phyloP scores from a whole-genome alignment of 2,113 vertebrate genomes.

The Tragelaphus imberbis region DNA sequence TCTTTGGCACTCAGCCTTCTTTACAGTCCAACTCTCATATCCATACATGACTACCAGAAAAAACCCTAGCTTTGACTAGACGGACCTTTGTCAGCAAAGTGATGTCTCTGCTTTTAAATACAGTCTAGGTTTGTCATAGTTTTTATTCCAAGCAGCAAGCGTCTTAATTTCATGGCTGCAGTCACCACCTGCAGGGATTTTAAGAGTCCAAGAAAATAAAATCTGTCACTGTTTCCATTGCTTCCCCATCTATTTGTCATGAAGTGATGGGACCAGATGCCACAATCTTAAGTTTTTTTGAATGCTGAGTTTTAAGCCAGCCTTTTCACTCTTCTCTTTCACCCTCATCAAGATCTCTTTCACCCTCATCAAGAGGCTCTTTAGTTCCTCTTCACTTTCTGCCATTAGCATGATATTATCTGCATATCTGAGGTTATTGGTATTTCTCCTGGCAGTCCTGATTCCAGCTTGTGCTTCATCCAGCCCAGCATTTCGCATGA shows the following conservation, averaged over 20 bases:
- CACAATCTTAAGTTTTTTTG: not conserved
- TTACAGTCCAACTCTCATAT: not conserved
- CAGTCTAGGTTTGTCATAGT: not conserved
- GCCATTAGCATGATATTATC: not conserved
- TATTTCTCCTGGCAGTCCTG: not conserved
- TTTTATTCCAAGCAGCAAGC: not conserved
- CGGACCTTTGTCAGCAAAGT: not conserved
- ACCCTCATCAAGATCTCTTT: no score
- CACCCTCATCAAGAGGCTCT: not conserved
- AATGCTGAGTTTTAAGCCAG: not conserved
- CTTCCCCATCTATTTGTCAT: not conserved
- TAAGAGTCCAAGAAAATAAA: not conserved
- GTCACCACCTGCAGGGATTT: not conserved
- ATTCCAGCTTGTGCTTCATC: not conserved
- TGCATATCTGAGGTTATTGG: not conserved
- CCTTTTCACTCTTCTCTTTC: not conserved
- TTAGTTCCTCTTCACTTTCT: not conserved
- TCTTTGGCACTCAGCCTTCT: not conserved
- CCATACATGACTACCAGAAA: not conserved
- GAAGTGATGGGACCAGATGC: not conserved
- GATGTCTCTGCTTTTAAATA: not conserved
- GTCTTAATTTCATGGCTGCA: not conserved
- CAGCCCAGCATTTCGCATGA: not conserved
- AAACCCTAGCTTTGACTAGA: not conserved
- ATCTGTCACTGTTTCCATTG: not conserved